Percentiles rank a stretch among this genome's conserved stretches.
These are phyloP conservation scores for Fukomys damarensis DNA, from an alignment of 2,113 vertebrate genomes.

Conservation along the genomic window DNA sequence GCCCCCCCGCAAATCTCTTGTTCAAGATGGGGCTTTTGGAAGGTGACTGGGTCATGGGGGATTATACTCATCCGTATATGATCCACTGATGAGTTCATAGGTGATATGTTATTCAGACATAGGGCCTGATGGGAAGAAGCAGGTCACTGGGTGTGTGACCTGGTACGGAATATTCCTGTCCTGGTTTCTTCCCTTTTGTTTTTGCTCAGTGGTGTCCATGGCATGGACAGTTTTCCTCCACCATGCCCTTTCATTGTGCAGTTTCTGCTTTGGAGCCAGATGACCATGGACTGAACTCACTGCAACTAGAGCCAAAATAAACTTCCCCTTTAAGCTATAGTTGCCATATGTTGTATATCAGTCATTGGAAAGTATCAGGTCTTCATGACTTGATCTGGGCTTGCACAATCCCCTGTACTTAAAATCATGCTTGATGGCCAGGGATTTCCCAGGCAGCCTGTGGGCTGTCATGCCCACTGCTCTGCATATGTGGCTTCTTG, in stretches of 20 bases:
- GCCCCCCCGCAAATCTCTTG: background rate
- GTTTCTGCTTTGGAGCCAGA: no score
- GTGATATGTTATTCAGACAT: background rate
- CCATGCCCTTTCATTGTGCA: no score
- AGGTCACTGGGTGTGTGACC: background rate
- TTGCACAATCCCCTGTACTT: accelerated
- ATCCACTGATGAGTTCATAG: background rate
- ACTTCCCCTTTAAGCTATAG: no score
- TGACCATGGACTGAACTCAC: no score
- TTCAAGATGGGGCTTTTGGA: background rate
- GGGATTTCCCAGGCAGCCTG: background rate
- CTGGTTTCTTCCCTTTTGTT: background rate
- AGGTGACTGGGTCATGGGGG: background rate
- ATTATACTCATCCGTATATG: background rate
- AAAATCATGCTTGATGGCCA: accelerated
- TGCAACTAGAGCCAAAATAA: no score
- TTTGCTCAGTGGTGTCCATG: background rate
- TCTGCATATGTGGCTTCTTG: background rate
- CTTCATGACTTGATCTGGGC: accelerated
- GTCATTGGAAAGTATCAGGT: background rate
- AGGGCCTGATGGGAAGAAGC: background rate
- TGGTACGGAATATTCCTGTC: background rate
- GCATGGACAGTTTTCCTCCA: background rate
- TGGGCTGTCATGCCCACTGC: accelerated
- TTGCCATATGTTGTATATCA: no score